These are phyloP conservation scores for Andricus quercusramuli DNA, from an alignment of 2,888 invertebrate genomes.

Conservation along the genomic window DNA sequence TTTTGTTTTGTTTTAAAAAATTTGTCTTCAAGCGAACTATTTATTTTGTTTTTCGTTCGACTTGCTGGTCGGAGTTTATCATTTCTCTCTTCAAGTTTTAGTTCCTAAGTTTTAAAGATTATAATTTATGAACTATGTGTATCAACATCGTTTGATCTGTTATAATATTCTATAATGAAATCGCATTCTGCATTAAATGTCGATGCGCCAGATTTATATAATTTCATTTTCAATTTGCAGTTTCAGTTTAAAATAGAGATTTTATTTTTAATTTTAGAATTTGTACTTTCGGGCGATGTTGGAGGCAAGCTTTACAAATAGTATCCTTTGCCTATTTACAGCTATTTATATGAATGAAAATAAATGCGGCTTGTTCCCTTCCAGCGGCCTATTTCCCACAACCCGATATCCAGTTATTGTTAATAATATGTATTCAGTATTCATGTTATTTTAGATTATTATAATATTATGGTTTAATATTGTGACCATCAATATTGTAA, in stretches of 20 bases:
- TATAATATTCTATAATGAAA: not conserved
- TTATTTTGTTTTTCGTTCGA: constrained; percentile 19
- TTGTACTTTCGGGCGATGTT: not conserved
- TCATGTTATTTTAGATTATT: constrained; percentile 68
- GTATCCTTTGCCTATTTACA: not conserved
- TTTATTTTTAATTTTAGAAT: constrained; percentile 4
- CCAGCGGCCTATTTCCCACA: constrained; percentile 46
- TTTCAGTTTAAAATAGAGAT: constrained; percentile 2
- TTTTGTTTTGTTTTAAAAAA: not conserved
- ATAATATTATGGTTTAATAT: constrained; percentile 57
- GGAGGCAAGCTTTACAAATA: not conserved
- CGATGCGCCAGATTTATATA: not conserved
- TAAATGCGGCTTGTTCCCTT: constrained; percentile 58
- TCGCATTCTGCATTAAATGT: not conserved
- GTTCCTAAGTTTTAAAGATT: constrained; percentile 24
- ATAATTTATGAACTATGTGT: constrained; percentile 6
- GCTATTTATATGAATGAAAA: constrained; percentile 7
- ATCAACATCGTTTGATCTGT: constrained; percentile 3
- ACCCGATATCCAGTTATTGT: constrained; percentile 57
- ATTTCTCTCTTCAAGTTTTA: constrained; percentile 18
- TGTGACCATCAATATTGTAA: constrained; percentile 57
- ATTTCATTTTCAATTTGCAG: constrained; percentile 6
- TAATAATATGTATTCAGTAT: constrained; percentile 71
- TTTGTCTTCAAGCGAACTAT: constrained; percentile 2
- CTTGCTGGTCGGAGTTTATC: constrained; percentile 2